Conservation (phyloP, 2,113 vertebrate genomes). For the Ursus arctos region DNA sequence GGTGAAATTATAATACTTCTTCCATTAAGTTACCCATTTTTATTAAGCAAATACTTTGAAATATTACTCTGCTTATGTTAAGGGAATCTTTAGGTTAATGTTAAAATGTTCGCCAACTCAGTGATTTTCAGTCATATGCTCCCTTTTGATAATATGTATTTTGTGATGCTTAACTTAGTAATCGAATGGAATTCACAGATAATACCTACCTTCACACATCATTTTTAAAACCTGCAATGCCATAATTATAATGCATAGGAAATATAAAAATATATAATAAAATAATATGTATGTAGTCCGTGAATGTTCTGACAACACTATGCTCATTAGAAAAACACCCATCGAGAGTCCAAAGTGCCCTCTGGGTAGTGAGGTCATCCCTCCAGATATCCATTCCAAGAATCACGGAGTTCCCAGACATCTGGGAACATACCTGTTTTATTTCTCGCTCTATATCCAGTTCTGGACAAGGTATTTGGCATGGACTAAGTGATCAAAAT, state of each 20-base stretch:
- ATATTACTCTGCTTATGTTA: background rate
- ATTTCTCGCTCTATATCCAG: background rate
- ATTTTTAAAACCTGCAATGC: background rate
- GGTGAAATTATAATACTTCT: background rate
- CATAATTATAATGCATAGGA: background rate
- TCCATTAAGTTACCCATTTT: background rate
- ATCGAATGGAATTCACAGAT: background rate
- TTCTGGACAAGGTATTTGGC: background rate
- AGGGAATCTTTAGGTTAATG: background rate
- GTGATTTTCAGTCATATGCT: background rate
- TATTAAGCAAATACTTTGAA: slow-evolving; percentile 1
- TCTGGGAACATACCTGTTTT: background rate
- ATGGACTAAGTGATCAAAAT: background rate
- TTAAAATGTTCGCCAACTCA: slow-evolving; percentile 17
- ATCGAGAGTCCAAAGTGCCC: background rate
- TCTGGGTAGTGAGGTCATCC: background rate
- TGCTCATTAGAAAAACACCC: background rate
- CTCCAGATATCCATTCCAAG: background rate
- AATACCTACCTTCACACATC: background rate
- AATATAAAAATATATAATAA: background rate
- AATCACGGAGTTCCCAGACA: background rate
- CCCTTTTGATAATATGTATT: background rate
- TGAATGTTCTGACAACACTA: background rate
- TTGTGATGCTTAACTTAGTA: background rate
- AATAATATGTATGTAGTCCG: background rate